Evolutionary conservation across 1,140 invertebrate genomes (phyloP), one percentile per base, ranked within the genome.

Genomic region (Homalodisca vitripennis): DNA sequence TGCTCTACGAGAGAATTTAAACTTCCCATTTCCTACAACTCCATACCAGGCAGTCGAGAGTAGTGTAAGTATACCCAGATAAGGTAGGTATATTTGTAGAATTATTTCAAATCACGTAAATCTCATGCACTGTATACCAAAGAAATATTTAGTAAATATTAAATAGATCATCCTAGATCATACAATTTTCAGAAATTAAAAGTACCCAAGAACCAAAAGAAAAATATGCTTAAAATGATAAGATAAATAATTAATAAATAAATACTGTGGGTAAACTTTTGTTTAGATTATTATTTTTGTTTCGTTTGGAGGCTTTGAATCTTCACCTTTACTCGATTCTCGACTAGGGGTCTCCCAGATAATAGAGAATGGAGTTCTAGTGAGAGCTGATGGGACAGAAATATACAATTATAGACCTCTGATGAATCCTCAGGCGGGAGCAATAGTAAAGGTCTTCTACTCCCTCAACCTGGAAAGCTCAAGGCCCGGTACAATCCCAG

Each of bases 391-490:
- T 0, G 87, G 92, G 6, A 81, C 80, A 0, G 94, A 97, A 78
- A 83, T 84, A 10, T 94, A 96, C 77, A 80, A 88, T 13, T 92
- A 91, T 74, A 79, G 84, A 34, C 92, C 92, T 0, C 92, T 93
- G 81, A 89, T 89, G 1, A 85, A 86, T 26, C 85, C 85, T 46
- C 83, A 86, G 24, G 84, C 84, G 29, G 87, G 89, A 0, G 90
- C 91, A 3, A 85, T 85, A 55, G 91, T 89, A 1, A 81, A 80
- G 47, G 86, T 93, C 3, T 76, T 84, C 41, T 90, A 88, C 22
- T 87, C 83, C 13, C 73, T 92, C 1, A 85, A 82, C 0, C 12
- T 78, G 74, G 3, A 73, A 76, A 22, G 69, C 31, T 55, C 67
- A n/a, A 17, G 62, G 48, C 22, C 55, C 22, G 72, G 60, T 27